Conservation (phyloP, 2,797 vertebrate species). For the Vultur gryphus region DNA sequence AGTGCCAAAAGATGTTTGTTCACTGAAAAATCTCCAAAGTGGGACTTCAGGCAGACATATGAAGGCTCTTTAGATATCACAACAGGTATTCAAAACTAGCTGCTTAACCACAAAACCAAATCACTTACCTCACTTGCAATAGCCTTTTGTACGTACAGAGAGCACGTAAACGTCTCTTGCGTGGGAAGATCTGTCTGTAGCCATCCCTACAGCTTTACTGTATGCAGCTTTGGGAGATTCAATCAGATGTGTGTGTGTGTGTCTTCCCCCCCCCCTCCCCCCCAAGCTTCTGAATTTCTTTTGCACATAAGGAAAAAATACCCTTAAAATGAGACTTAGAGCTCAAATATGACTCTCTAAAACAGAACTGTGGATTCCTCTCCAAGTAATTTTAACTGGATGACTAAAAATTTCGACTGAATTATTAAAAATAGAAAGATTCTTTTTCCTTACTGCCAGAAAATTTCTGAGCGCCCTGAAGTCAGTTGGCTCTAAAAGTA, state of each 20-base stretch:
- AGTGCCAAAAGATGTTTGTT: neutral
- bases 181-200: neutral
- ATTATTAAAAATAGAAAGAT: conserved; percentile 57
- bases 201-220: neutral
- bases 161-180: neutral
- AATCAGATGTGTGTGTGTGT: neutral
- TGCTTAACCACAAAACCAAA: neutral
- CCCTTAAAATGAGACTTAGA: neutral
- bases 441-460: conserved; percentile 31
- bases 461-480: conserved; percentile 9
- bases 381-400: conserved; percentile 31
- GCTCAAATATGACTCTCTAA: conserved; percentile 18
- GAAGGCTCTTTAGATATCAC: neutral
- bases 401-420: conserved; percentile 37
- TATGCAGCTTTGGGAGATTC: neutral
- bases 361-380: neutral
- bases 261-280: no score
- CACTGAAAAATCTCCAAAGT: neutral
- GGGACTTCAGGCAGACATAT: neutral
- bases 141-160: neutral
- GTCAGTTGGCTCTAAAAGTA: neutral
- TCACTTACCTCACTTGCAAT: neutral
- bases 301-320: conserved; percentile 7
- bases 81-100: neutral
- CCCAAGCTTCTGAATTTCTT: neutral